These are phyloP conservation scores for Telenomus remus DNA, from an alignment of 1,140 invertebrate species.

Conservation along the genomic window DNA sequence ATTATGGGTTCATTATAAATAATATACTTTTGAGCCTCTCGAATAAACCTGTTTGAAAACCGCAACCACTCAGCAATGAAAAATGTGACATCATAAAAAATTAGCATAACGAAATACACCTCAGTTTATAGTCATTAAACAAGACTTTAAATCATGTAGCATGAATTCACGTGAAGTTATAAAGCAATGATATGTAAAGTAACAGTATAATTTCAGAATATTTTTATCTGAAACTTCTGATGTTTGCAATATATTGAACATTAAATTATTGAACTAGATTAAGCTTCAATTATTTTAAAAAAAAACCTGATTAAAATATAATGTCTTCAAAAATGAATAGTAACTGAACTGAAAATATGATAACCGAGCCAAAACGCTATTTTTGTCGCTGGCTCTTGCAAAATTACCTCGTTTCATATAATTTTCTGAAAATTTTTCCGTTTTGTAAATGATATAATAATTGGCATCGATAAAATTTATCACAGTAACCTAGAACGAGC, in stretches of 20 bases:
- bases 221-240: background rate
- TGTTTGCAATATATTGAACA: background rate
- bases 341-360: too few species aligned
- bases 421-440: too few species aligned
- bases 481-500: too few species aligned
- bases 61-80: constrained; percentile 30
- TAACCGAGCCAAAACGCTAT: too few species aligned
- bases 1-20: constrained; percentile 9
- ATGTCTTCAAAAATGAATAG: too few species aligned
- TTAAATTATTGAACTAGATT: background rate
- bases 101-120: constrained; percentile 50
- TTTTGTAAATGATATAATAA: too few species aligned
- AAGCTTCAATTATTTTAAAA: too few species aligned
- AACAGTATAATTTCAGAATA: constrained; percentile 33
- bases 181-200: constrained; percentile 46
- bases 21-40: background rate
- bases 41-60: constrained; percentile 35
- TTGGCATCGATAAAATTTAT: too few species aligned
- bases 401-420: too few species aligned
- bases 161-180: constrained; percentile 38
- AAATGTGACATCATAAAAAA: constrained; percentile 46
- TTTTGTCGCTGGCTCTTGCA: too few species aligned
- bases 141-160: constrained; percentile 36
- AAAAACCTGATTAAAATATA: too few species aligned
- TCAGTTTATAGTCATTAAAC: constrained; percentile 41